Base-by-base conservation (phyloP, 2,113 vertebrate genomes). In the Dermatemys mawii region DNA sequence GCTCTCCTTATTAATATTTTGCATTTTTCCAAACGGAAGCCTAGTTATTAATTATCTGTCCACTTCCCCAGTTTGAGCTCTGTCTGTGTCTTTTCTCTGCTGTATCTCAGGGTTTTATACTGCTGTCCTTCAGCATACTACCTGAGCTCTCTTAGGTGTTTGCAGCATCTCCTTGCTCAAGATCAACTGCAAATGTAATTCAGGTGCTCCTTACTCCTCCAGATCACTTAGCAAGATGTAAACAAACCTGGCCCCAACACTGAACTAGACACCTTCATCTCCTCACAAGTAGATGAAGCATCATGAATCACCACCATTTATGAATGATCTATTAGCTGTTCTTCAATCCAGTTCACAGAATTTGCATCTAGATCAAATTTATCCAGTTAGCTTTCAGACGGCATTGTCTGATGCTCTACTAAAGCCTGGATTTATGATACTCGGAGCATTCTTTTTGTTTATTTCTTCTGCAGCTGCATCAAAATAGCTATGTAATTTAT, bases 261-360 rank as follows among this genome's bases (percentile, higher is more conserved):
- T 38, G 63, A 67, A 38, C 17, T 10, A 67, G 35, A 38, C 8
- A 67, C 27, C 35, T 84, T 8, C 83, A 75, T 75, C 50, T 27
- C 26, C 41, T 86, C 11, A 5, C 48, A 76, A 80, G 27, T 54
- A 81, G 54, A 46, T 70, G 63, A 54, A 90, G 75, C 63, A 55
- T 38, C 80, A 54, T 41, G 17, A 84, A 49, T 90, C 75, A 50
- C 76, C 55, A 67, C 84, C 78, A 87, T 55, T 90, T 76, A n/a
- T n/a, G 17, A n/a, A 67, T n/a, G 17, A 32, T n/a, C 35, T 35
- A 67, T 67, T 67, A 67, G 16, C 80, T 81, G 75, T 49, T 81
- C 51, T 60, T 80, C 73, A 29, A 26, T n/a, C 53, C 54, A 51
- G 60, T 17, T 67, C 60, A 67, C 60, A 19, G 35, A 63, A 63